A percentile compares a stretch with the other conserved stretches of the same genome.
Conservation (phyloP, 1,140 invertebrate genomes). For the Drosophila busckii region DNA sequence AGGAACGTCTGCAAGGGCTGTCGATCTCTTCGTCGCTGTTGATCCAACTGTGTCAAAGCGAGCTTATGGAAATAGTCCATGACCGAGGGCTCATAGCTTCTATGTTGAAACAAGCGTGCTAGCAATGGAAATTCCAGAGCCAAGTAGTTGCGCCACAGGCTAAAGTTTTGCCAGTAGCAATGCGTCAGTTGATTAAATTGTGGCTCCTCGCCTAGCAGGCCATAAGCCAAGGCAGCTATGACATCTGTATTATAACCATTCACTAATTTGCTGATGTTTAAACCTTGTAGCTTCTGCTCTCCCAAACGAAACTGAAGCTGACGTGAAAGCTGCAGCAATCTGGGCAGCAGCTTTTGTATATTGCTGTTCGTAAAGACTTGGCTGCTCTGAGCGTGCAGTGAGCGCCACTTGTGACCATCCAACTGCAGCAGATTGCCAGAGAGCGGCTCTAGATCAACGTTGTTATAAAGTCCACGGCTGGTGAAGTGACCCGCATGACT, state of each 20-base stretch:
- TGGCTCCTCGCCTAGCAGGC: slow-evolving; percentile 46
- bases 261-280: slow-evolving; percentile 55
- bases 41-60: slow-evolving; percentile 34
- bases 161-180: slow-evolving; percentile 48
- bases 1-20: slow-evolving; percentile 80
- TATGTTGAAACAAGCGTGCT: slow-evolving; percentile 48
- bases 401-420: slow-evolving; percentile 80
- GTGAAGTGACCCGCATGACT: slow-evolving; percentile 65
- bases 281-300: neutral
- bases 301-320: slow-evolving; percentile 33
- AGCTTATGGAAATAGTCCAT: slow-evolving; percentile 53
- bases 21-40: slow-evolving; percentile 61
- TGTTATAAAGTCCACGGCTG: slow-evolving; percentile 80
- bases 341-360: slow-evolving; percentile 80
- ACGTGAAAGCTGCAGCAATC: slow-evolving; percentile 55
- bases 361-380: slow-evolving; percentile 81
- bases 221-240: slow-evolving; percentile 53
- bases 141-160: slow-evolving; percentile 48
- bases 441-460: slow-evolving; percentile 80
- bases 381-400: slow-evolving; percentile 79
- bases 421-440: slow-evolving; percentile 80
- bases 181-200: slow-evolving; percentile 69
- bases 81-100: slow-evolving; percentile 37
- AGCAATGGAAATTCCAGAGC: slow-evolving; percentile 52
- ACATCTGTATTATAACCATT: slow-evolving; percentile 48